Evolutionary conservation across 1,140 invertebrate genomes (phyloP).

Genomic region (Nomia melanderi): DNA sequence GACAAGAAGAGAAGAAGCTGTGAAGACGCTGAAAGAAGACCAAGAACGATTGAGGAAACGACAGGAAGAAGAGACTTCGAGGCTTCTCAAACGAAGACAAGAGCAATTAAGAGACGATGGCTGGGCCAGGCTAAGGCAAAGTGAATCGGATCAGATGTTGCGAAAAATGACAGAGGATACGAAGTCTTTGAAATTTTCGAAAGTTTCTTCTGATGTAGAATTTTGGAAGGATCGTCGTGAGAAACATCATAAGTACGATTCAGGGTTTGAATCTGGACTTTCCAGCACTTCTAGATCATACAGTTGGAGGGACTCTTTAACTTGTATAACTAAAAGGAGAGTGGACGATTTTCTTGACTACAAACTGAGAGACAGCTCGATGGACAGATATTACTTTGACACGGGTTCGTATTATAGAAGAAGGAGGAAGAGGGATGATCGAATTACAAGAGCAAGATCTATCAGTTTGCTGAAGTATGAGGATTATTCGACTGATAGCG

Average conservation of each 20-base stretch:
- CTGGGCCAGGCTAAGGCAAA: conserved; percentile 46
- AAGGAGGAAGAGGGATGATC: conserved; percentile 51
- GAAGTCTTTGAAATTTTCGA: conserved; percentile 2
- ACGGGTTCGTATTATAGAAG: conserved; percentile 34
- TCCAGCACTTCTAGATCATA: conserved; percentile 50
- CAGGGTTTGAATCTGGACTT: conserved; percentile 20
- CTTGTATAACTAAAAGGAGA: conserved; percentile 31
- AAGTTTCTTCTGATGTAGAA: conserved; percentile 19
- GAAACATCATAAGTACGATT: conserved; percentile 31
- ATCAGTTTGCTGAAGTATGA: conserved; percentile 59
- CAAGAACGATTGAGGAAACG: conserved; percentile 50
- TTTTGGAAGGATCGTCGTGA: conserved; percentile 29
- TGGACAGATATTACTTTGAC: conserved; percentile 54
- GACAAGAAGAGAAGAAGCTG: conserved; percentile 52
- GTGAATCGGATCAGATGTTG: conserved; percentile 43
- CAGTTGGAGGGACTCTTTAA: conserved; percentile 59
- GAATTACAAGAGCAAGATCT: conserved; percentile 52
- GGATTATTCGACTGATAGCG: conserved; percentile 56
- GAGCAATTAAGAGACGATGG: conserved; percentile 59
- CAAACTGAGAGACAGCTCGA: conserved; percentile 45
- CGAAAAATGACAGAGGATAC: conserved; percentile 30
- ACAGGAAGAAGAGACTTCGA: conserved; percentile 44
- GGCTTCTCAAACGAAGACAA: conserved; percentile 43
- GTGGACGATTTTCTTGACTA: conserved; percentile 55
- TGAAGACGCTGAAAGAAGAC: conserved; percentile 51